Evolutionary conservation across 2,888 invertebrate genomes (phyloP).

Genomic region (Andrena dorsata): DNA sequence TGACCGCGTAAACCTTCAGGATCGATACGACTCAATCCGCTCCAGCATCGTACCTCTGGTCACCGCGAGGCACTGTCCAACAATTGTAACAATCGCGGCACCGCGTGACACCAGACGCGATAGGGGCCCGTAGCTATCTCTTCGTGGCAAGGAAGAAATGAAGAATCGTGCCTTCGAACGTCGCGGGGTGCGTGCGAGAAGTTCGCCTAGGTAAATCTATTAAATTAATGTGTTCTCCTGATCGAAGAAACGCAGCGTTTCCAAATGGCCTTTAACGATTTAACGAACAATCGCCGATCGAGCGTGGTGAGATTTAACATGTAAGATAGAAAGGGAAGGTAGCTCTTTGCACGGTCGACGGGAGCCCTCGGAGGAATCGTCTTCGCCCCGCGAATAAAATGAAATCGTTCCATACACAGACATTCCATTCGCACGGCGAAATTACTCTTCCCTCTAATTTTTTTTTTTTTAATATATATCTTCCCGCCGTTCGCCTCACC

Average conservation of each 20-base stretch:
- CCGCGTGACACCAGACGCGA: conserved; percentile 7
- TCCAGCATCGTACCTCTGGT: conserved; percentile 43
- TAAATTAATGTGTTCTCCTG: conserved; percentile 69
- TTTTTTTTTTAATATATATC: conserved; percentile 26
- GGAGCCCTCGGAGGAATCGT: conserved; percentile 73
- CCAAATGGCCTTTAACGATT: conserved; percentile 74
- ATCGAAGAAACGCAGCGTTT: conserved; percentile 70
- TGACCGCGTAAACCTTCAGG: neutral
- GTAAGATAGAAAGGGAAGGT: conserved; percentile 67
- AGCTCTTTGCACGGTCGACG: conserved; percentile 70
- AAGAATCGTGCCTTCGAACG: conserved; percentile 79
- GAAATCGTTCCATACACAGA: conserved; percentile 80
- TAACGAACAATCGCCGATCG: conserved; percentile 64
- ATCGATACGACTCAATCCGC: conserved; percentile 15
- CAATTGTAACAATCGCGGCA: neutral
- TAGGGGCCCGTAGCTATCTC: conserved; percentile 5
- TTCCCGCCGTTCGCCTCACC: conserved; percentile 40
- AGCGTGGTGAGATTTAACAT: conserved; percentile 51
- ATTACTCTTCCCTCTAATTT: conserved; percentile 29
- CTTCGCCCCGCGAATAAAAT: conserved; percentile 63
- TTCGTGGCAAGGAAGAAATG: conserved; percentile 32
- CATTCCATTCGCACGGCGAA: conserved; percentile 79
- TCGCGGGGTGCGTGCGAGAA: conserved; percentile 61
- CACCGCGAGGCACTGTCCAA: conserved; percentile 40
- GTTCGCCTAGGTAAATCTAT: conserved; percentile 71